Base-by-base conservation (phyloP, 2,113 vertebrate genomes). In the Platycercus adscitus region DNA sequence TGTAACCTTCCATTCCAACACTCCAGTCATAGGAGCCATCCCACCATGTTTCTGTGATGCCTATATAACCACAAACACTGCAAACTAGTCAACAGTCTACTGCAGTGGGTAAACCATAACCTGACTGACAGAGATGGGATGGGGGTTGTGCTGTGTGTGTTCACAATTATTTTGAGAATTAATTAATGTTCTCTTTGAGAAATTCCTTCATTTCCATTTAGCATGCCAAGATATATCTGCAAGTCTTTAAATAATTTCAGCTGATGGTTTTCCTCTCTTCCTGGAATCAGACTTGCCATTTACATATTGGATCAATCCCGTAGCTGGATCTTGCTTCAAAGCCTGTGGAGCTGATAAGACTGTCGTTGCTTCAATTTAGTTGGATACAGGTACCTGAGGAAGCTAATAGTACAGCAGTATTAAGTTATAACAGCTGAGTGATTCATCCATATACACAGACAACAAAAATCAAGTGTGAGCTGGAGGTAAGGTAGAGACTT, bases 191-290 rank as follows among this genome's bases (percentile, higher is more conserved):
- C 86, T 89, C 43, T 78, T 53, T 1, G 3, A 92, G 78, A 92
- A 91, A 91, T 91, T 79, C 79, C 56, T 85, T 58, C 47, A 21
- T 81, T 95, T 95, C 73, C 44, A 72, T 65, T 72, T 55, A 72
- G 35, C 61, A 76, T 69, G 86, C 91, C 91, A 95, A 87, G 66
- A 85, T 76, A 17, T 72, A 92, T 95, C 93, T 95, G 91, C 75
- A 92, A 87, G 70, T n/a, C 84, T 93, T 92, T 72, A 91, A 96
- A 91, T 91, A 87, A 89, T 94, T 95, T 79, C 63, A 95, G 71
- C 58, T 56, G 77, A 84, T 93, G 88, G 79, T 91, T 94, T 94
- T 79, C 88, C 71, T 96, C 92, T 73, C 92, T 94, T 95, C 56
- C 37, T 95, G 88, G 77, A 94, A 65, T 81, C 81, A 63, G 44